Conservation (phyloP, 2,888 invertebrate species). For the Hemaris fuciformis region DNA sequence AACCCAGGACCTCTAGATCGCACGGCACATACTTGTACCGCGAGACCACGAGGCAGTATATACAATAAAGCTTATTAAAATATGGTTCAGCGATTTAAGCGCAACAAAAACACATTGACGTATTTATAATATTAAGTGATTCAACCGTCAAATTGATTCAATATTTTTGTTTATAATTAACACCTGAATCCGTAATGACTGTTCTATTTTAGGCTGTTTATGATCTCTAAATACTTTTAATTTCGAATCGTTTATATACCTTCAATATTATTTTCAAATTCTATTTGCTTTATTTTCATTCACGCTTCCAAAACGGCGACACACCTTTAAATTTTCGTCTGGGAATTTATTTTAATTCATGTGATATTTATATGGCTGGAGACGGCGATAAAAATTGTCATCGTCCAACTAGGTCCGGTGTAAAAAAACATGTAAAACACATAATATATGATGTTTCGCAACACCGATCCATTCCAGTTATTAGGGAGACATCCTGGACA, state of each 20-base stretch:
- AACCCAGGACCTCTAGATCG: no score
- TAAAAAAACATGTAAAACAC: conserved; percentile 33
- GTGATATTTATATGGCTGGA: background rate
- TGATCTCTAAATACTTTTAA: background rate
- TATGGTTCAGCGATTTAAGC: no score
- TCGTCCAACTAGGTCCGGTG: background rate
- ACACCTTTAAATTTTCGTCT: background rate
- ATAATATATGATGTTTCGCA: conserved; percentile 12
- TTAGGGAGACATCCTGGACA: conserved; percentile 42
- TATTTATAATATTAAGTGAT: no score
- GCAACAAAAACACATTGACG: no score
- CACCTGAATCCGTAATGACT: background rate
- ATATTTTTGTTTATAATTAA: background rate
- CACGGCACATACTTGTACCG: no score
- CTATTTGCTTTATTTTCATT: background rate
- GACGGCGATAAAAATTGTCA: conserved; percentile 23
- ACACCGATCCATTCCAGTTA: conserved; percentile 20
- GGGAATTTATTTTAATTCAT: background rate
- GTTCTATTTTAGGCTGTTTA: background rate
- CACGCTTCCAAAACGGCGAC: background rate
- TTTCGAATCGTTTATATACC: background rate
- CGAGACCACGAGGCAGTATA: no score
- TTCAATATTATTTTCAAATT: background rate
- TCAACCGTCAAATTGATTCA: background rate
- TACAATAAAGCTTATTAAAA: background rate